These are phyloP conservation scores for Buceros bicornis DNA, from an alignment of 2,797 vertebrate species.

Conservation along the genomic window DNA sequence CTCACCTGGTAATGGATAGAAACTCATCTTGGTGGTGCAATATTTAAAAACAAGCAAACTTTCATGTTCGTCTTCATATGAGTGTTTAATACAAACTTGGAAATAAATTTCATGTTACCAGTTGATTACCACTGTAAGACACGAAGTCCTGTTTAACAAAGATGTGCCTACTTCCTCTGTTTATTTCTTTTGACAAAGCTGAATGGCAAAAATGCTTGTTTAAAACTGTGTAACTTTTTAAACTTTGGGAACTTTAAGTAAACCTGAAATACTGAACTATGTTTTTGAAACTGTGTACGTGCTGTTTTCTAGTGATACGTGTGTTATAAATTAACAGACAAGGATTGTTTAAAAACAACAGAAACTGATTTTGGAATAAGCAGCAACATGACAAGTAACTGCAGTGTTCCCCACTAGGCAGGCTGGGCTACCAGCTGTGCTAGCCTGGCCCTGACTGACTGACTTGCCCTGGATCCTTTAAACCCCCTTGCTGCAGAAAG, in stretches of 20 bases:
- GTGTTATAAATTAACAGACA: neutral
- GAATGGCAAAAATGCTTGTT: slow-evolving; percentile 60
- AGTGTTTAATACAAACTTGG: slow-evolving; percentile 59
- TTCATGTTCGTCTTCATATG: slow-evolving; percentile 61
- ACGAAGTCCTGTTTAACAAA: slow-evolving; percentile 58
- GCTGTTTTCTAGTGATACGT: neutral
- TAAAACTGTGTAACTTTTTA: slow-evolving; percentile 57
- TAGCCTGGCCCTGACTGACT: fast-evolving
- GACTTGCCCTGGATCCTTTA: fast-evolving
- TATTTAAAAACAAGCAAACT: slow-evolving; percentile 1
- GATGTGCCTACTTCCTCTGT: slow-evolving; percentile 73
- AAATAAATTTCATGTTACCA: slow-evolving; percentile 59
- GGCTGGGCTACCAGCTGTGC: too few species aligned
- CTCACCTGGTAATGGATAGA: slow-evolving; percentile 39
- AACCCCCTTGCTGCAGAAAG: neutral
- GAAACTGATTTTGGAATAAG: neutral
- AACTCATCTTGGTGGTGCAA: slow-evolving; percentile 59
- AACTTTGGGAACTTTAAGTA: slow-evolving; percentile 55
- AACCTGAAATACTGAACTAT: slow-evolving; percentile 7
- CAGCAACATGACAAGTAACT: fast-evolving
- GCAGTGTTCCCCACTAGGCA: too few species aligned
- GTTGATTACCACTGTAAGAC: slow-evolving; percentile 63
- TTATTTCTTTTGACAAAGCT: slow-evolving; percentile 60
- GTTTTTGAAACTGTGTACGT: neutral
- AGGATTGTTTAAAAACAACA: neutral